A percentile compares a stretch with the other conserved stretches of the same genome.
phyloP scores from a whole-genome alignment of 1,140 invertebrate genomes.

The Melanaphis sacchari region DNA sequence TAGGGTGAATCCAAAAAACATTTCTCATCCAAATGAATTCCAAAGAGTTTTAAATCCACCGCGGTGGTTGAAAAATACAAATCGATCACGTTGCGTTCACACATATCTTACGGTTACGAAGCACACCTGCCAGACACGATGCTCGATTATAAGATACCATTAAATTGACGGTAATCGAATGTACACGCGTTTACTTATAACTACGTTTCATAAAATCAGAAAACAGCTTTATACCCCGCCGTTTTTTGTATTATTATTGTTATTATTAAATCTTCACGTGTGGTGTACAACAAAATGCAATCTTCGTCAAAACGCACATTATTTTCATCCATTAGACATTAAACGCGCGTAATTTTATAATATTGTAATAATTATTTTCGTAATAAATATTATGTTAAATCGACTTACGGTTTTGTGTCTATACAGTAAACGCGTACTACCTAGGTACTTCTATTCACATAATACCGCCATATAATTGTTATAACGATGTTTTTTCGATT shows the following conservation, averaged over 20 bases:
- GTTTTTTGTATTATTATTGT: background rate
- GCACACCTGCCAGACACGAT: background rate
- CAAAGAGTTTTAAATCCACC: background rate
- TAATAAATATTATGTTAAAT: constrained; percentile 1
- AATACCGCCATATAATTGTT: background rate
- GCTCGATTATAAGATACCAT: background rate
- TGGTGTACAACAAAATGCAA: background rate
- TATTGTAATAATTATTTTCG: background rate
- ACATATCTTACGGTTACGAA: background rate
- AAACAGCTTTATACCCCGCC: background rate
- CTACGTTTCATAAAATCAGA: background rate
- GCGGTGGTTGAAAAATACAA: background rate
- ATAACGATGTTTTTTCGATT: background rate
- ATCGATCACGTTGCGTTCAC: background rate
- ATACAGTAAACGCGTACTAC: no score
- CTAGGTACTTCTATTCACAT: background rate
- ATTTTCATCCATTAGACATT: background rate
- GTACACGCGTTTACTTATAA: background rate
- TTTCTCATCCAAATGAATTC: background rate
- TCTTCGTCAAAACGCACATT: background rate
- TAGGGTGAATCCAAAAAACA: background rate
- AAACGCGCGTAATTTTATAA: background rate
- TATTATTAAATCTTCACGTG: background rate
- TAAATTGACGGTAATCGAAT: constrained; percentile 1
- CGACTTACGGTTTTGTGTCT: background rate